A percentile compares a stretch with the other conserved stretches of the same genome.
These are phyloP conservation scores for Rhyacophila brunnea DNA, from an alignment of 1,140 invertebrate species.

Conservation along the genomic window DNA sequence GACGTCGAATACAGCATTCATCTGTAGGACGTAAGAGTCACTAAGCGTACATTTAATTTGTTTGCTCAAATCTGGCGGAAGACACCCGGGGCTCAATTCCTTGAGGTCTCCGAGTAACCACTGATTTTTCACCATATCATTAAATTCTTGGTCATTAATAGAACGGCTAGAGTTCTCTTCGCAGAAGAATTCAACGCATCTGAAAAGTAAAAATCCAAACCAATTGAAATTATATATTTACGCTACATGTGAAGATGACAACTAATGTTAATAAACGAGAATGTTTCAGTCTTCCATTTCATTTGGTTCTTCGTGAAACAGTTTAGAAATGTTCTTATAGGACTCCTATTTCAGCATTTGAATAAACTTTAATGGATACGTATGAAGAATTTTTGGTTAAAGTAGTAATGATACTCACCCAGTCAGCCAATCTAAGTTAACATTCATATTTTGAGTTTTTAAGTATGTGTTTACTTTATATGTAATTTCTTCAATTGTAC, in stretches of 20 bases:
- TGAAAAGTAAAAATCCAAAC: no score
- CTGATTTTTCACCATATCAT: slow-evolving; percentile 45
- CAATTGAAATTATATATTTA: no score
- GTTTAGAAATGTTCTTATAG: slow-evolving; percentile 5
- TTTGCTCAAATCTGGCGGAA: slow-evolving; percentile 41
- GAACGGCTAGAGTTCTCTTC: slow-evolving; percentile 34
- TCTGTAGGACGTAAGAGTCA: slow-evolving; percentile 46
- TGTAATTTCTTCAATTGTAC: slow-evolving; percentile 7
- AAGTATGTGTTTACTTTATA: slow-evolving; percentile 15
- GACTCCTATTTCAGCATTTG: background rate
- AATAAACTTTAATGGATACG: background rate
- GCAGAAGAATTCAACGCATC: slow-evolving; percentile 46
- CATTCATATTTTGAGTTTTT: slow-evolving; percentile 23
- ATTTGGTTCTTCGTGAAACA: slow-evolving; percentile 12
- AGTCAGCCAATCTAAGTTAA: slow-evolving; percentile 45
- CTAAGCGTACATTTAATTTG: slow-evolving; percentile 40
- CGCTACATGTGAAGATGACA: background rate
- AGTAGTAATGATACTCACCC: slow-evolving; percentile 37
- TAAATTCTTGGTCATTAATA: slow-evolving; percentile 39
- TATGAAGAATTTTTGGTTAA: background rate
- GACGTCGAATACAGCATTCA: slow-evolving; percentile 47
- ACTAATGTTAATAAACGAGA: slow-evolving; percentile 1
- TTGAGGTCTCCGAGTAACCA: slow-evolving; percentile 52
- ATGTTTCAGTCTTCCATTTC: background rate
- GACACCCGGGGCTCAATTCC: slow-evolving; percentile 46